A percentile compares a stretch with the other conserved stretches of the same genome.
Conservation (phyloP, 23 tunicate genomes). For the Oikopleura albicans region DNA sequence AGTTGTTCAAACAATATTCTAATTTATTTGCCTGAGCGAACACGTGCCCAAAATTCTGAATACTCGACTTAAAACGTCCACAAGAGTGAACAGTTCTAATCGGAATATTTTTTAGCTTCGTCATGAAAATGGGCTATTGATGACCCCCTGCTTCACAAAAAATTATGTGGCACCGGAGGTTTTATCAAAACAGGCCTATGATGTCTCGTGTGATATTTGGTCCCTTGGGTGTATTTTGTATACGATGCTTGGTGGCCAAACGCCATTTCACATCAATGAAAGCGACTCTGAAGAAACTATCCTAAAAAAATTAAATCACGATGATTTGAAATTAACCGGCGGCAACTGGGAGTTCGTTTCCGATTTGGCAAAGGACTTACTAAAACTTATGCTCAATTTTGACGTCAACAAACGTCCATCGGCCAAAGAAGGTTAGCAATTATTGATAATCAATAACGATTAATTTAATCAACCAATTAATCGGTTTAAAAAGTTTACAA, state of each 20-base stretch:
- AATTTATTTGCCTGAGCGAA: too few species aligned
- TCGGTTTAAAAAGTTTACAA: too few species aligned
- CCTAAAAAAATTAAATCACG: neutral
- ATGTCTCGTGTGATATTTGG: slow-evolving; percentile 84
- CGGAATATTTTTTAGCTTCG: too few species aligned
- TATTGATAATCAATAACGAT: too few species aligned
- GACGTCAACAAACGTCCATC: neutral
- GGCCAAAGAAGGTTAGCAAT: neutral
- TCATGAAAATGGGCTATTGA: slow-evolving; percentile 22
- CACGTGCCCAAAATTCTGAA: too few species aligned
- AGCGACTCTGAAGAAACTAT: neutral
- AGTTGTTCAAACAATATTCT: too few species aligned
- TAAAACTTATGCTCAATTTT: neutral
- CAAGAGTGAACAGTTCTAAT: too few species aligned
- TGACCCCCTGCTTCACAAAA: slow-evolving; percentile 95
- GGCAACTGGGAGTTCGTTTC: too few species aligned
- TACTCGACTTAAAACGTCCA: too few species aligned
- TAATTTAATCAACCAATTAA: too few species aligned
- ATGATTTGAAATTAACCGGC: neutral
- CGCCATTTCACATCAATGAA: slow-evolving; percentile 41
- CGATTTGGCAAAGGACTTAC: too few species aligned
- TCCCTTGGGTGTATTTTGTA: slow-evolving; percentile 57
- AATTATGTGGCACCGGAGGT: slow-evolving; percentile 95
- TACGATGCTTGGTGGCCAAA: slow-evolving; percentile 82
- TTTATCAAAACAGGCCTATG: slow-evolving; percentile 77